Evolutionary conservation across 2,797 vertebrate species (phyloP).

Genomic region (Macropus fuliginosus): DNA sequence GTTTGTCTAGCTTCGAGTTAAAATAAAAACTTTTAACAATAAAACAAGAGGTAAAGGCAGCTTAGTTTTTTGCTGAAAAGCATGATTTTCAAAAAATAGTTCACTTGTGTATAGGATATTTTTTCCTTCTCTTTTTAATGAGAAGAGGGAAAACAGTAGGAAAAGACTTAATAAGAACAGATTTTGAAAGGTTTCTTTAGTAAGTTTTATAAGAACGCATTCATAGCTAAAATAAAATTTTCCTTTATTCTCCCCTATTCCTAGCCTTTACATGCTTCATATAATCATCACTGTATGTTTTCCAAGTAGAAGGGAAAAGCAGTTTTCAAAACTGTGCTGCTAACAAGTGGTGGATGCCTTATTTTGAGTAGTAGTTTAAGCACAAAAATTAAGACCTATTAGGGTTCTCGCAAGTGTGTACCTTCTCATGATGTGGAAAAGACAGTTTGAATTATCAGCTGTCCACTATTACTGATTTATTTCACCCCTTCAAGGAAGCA

Average conservation of each 20-base stretch:
- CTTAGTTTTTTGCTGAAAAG: constrained; percentile 34
- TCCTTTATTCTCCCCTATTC: background rate
- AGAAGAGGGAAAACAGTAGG: constrained; percentile 21
- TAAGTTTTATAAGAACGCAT: background rate
- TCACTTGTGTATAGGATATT: constrained; percentile 49
- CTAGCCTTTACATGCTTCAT: background rate
- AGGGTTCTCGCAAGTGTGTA: background rate
- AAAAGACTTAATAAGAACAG: constrained; percentile 25
- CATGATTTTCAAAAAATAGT: constrained; percentile 49
- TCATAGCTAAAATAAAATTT: background rate
- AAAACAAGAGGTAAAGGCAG: constrained; percentile 51
- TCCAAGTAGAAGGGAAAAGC: constrained; percentile 24
- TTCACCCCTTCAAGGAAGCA: background rate
- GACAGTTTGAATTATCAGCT: background rate
- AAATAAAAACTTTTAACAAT: constrained; percentile 35
- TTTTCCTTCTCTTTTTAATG: constrained; percentile 61
- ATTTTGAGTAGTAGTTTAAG: constrained; percentile 28
- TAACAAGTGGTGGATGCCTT: background rate
- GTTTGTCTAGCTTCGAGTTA: constrained; percentile 32
- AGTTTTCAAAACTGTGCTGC: background rate
- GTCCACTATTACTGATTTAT: constrained; percentile 28
- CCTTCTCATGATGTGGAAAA: background rate
- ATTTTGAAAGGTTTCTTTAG: background rate
- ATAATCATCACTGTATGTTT: background rate
- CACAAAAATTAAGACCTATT: background rate